Conservation (phyloP, 2,113 vertebrate species). For the Euleptes europaea region DNA sequence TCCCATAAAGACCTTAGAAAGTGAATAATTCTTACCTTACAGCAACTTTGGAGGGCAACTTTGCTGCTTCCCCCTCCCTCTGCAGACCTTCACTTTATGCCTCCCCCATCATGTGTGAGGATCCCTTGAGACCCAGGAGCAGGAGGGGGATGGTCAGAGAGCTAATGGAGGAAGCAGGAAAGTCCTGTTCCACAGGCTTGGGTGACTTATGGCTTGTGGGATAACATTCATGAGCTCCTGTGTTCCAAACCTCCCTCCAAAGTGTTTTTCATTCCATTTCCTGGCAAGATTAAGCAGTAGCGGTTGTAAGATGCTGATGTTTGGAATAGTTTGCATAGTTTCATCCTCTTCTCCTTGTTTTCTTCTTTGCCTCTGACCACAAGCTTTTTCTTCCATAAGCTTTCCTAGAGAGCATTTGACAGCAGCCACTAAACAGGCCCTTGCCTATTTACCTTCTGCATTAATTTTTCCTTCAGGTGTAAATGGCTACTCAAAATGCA, state of each 20-base stretch:
- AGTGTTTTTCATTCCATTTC: background rate
- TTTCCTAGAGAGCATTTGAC: background rate
- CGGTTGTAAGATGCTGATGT: background rate
- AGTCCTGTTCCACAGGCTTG: no score
- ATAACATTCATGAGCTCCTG: background rate
- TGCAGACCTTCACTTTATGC: no score
- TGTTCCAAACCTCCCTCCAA: background rate
- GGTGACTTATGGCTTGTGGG: no score
- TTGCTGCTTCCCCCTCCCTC: no score
- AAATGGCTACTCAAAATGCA: background rate
- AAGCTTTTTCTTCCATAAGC: background rate
- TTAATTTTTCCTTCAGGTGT: background rate
- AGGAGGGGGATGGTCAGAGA: no score
- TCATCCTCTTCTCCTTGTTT: background rate
- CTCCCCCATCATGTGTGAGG: no score
- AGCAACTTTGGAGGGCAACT: background rate
- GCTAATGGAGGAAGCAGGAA: no score
- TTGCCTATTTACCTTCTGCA: background rate
- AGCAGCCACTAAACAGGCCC: background rate
- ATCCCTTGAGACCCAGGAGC: no score
- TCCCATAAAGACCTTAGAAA: background rate
- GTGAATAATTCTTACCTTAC: background rate
- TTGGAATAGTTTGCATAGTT: background rate
- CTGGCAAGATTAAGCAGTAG: background rate
- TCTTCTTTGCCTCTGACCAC: background rate